Base-by-base conservation (phyloP, 2,113 vertebrate species). In the Solea solea region DNA sequence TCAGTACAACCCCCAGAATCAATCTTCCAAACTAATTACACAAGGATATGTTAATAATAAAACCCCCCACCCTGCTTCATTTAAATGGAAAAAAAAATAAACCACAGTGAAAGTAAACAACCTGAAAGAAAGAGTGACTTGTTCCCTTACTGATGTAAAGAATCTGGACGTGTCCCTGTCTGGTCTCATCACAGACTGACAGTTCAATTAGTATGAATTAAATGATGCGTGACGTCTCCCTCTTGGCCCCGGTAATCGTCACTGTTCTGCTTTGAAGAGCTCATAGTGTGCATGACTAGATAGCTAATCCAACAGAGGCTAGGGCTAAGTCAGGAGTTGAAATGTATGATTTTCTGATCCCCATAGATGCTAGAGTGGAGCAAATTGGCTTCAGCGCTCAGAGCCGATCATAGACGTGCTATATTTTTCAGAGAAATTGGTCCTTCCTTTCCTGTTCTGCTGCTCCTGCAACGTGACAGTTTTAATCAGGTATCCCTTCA, bases 401-500 rank as follows among this genome's bases (percentile, higher is more conserved):
- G 46, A 81, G 80, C 85, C 82, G 80, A 81, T 90, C 70, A 82
- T 39, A 68, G 62, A 79, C 86, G 78, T 85, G 66, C 62, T 56
- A 65, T 83, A 40, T 66, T 81, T 86, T 88, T 78, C 61, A 57
- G 73, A 70, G 61, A 79, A 86, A 82, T 78, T 71, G 5, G 7
- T 25, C 41, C 40, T 28, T 81, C 61, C 45, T 71, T 41, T 50
- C 10, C 13, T 9, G 13, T 10, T 14, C 9, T 60, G 60, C 64
- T n/a, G 57, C 63, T 56, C 69, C 79, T 64, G 55, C 15, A 76
- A 85, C 82, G 72, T 51, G 68, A 71, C 78, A 88, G 84, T 88
- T 92, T 89, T 91, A 92, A 92, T 92, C 89, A 89, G 85, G 69
- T 72, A 59, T 84, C 86, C 71, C 58, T 88, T 6, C 73, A 74